A percentile compares a stretch with the other conserved stretches of the same genome.
These are phyloP conservation scores for Riparia riparia DNA, from an alignment of 2,113 vertebrate genomes.

Conservation along the genomic window DNA sequence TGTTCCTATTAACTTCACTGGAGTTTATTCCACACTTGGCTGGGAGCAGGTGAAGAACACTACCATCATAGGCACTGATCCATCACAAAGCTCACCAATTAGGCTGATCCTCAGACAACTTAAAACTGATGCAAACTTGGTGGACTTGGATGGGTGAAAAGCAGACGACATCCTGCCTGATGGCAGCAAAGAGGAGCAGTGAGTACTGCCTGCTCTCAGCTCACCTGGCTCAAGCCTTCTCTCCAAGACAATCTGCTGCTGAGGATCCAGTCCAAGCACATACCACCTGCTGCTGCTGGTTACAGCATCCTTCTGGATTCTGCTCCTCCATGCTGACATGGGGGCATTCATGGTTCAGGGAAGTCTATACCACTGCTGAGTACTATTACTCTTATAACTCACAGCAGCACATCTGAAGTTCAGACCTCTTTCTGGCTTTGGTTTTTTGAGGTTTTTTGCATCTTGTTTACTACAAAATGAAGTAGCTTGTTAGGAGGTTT, in stretches of 20 bases:
- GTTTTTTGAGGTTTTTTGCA: background rate
- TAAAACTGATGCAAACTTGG: background rate
- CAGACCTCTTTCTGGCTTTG: background rate
- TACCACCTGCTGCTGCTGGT: background rate
- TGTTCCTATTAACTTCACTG: background rate
- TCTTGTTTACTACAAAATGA: background rate
- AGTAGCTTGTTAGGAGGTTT: background rate
- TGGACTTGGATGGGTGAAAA: background rate
- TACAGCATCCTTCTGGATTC: background rate
- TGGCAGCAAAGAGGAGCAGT: background rate
- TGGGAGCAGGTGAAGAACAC: background rate
- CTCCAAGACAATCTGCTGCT: background rate
- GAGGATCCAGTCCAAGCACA: background rate
- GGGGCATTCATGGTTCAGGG: background rate
- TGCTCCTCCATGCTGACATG: background rate
- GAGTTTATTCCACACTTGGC: background rate
- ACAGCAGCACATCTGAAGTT: background rate
- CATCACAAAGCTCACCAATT: background rate
- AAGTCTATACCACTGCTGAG: background rate
- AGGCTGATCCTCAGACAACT: background rate
- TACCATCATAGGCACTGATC: background rate
- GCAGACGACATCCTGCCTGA: accelerated
- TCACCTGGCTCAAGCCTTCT: accelerated
- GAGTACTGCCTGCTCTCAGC: background rate
- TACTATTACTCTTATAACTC: background rate